Percentiles rank a stretch among this genome's conserved stretches.
phyloP scores from a whole-genome alignment of 1,140 invertebrate genomes.

The Trichomalopsis sarcophagae region DNA sequence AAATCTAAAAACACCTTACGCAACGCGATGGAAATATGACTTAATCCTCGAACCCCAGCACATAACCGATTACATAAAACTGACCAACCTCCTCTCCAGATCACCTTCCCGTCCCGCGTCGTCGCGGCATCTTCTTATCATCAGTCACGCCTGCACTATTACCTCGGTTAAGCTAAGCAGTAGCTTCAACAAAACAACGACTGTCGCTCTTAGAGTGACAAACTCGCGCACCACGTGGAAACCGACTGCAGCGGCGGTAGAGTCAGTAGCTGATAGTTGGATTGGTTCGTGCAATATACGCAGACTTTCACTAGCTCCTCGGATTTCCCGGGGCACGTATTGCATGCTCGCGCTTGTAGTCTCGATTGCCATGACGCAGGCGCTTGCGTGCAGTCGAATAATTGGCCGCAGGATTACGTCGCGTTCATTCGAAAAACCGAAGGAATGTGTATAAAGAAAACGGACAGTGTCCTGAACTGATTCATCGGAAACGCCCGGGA shows the following conservation, averaged over 20 bases:
- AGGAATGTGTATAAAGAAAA: no score
- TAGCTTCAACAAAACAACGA: not conserved
- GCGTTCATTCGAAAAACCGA: no score
- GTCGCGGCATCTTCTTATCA: not conserved
- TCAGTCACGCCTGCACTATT: not conserved
- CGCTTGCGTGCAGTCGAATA: not conserved
- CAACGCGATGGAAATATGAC: not conserved
- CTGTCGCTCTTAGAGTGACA: not conserved
- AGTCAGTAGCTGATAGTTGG: not conserved
- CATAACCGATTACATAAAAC: not conserved
- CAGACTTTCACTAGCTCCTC: conserved; percentile 19
- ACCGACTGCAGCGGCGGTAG: not conserved
- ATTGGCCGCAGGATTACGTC: not conserved
- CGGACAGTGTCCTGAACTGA: no score
- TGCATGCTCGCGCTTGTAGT: not conserved
- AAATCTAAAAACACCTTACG: not conserved
- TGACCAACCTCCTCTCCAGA: not conserved
- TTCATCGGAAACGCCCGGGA: no score
- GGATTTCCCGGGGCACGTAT: not conserved
- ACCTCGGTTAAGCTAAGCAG: not conserved
- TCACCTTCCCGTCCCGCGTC: not conserved
- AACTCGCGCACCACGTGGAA: not conserved
- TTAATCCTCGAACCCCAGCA: not conserved
- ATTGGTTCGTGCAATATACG: not conserved
- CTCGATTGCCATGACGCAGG: not conserved